These are phyloP conservation scores for Myrmecophaga tridactyla DNA, from an alignment of 2,113 vertebrate species.

Conservation along the genomic window DNA sequence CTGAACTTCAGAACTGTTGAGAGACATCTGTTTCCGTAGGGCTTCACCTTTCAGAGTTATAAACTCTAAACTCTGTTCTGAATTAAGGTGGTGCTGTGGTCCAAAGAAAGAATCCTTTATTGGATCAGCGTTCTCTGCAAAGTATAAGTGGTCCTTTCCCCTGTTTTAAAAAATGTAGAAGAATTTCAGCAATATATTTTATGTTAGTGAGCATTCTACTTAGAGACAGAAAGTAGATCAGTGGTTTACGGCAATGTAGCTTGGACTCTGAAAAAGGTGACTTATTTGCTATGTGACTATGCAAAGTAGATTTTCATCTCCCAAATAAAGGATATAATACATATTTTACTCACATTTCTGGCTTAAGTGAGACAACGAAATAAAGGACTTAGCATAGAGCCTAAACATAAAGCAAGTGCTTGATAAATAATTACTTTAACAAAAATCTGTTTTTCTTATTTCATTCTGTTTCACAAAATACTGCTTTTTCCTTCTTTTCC, in stretches of 20 bases:
- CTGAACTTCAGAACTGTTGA: background rate
- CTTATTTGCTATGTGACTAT: background rate
- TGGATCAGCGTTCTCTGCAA: conserved; percentile 79
- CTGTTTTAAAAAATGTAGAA: conserved; percentile 76
- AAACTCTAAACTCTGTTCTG: conserved; percentile 52
- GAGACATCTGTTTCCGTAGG: conserved; percentile 22
- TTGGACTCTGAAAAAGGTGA: background rate
- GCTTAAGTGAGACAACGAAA: conserved; percentile 25
- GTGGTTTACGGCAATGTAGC: background rate
- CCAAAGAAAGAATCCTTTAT: conserved; percentile 39
- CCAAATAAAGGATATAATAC: conserved; percentile 21
- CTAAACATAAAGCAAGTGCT: conserved; percentile 25
- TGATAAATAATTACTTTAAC: conserved; percentile 45
- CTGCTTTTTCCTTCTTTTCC: background rate
- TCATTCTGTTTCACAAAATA: conserved; percentile 24
- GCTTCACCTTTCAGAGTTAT: background rate
- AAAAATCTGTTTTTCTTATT: conserved; percentile 21
- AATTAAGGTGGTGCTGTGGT: background rate
- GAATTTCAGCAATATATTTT: conserved; percentile 33
- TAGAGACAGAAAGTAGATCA: background rate
- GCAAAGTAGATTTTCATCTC: conserved; percentile 27
- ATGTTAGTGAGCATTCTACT: background rate
- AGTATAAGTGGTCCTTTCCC: conserved; percentile 87
- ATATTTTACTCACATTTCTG: background rate
- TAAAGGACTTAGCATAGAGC: background rate